These are phyloP conservation scores for Myotis lucifugus DNA, from an alignment of 2,113 vertebrate species.

Conservation along the genomic window DNA sequence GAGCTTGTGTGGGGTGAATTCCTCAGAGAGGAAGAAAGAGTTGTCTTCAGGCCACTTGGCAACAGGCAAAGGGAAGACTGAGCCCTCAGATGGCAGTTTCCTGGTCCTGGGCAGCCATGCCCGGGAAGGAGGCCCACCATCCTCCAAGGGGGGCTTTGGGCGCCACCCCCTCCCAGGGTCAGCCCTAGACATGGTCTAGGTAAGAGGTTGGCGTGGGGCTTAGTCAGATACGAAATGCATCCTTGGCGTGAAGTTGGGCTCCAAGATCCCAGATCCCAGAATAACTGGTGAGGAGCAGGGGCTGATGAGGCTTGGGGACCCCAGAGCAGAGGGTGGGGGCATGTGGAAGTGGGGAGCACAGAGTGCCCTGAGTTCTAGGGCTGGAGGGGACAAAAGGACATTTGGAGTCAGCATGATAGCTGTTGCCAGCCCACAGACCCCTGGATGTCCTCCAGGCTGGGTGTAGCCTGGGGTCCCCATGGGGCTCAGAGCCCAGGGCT, in stretches of 20 bases:
- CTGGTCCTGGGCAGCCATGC: neutral
- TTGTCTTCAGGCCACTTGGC: neutral
- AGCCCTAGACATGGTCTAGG: neutral
- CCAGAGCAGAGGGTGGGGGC: neutral
- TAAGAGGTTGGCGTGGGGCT: neutral
- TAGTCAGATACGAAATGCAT: neutral
- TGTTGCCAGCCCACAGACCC: neutral
- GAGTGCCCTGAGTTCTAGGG: neutral
- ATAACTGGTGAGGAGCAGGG: neutral
- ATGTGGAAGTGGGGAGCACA: neutral
- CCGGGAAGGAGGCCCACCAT: neutral
- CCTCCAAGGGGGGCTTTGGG: neutral
- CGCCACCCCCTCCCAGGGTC: neutral
- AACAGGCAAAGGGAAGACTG: neutral
- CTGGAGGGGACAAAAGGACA: neutral
- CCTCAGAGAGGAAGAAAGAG: neutral
- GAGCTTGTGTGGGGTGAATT: neutral
- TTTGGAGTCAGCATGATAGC: neutral
- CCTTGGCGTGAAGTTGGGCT: neutral
- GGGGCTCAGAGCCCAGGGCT: neutral
- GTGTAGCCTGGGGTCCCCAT: neutral
- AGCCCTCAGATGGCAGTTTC: neutral
- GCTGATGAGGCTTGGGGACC: neutral
- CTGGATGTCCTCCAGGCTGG: neutral
- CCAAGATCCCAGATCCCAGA: neutral